phyloP scores from a whole-genome alignment of 2,797 vertebrate genomes.

The Trachops cirrhosus region DNA sequence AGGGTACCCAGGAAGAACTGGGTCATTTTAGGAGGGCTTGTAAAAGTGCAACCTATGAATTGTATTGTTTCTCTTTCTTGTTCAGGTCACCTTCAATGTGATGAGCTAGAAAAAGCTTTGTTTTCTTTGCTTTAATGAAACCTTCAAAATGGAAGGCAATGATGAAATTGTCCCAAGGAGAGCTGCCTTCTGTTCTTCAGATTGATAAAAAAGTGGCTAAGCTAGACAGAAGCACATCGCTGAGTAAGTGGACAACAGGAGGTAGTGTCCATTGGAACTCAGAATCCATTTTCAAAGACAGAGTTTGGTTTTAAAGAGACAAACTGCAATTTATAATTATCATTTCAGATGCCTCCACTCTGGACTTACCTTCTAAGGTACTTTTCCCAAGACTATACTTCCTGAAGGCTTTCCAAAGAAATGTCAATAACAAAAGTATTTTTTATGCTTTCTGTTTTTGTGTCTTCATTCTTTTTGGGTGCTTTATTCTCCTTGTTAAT shows the following conservation, averaged over 20 bases:
- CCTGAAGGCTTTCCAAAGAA: not conserved
- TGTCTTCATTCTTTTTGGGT: not conserved
- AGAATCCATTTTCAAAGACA: accelerated
- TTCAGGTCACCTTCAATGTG: not conserved
- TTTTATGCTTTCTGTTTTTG: not conserved
- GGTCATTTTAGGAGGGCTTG: not conserved
- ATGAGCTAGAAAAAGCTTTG: not conserved
- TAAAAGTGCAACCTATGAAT: not conserved
- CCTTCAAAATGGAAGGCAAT: slow-evolving; percentile 32
- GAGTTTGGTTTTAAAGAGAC: not conserved
- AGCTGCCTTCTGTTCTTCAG: slow-evolving; percentile 31
- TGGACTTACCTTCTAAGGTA: not conserved
- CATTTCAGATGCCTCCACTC: not conserved
- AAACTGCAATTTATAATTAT: not conserved
- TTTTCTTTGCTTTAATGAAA: slow-evolving; percentile 53
- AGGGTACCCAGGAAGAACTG: not conserved
- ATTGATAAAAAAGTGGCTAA: slow-evolving; percentile 15
- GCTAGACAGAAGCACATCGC: accelerated
- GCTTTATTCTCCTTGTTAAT: not conserved
- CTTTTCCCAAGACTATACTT: not conserved
- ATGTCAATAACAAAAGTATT: not conserved
- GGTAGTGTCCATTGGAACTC: accelerated
- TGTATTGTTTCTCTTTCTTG: not conserved
- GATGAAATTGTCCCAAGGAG: not conserved
- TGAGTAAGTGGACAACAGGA: accelerated